Percentiles rank a stretch among this genome's conserved stretches.
Evolutionary conservation across 2,113 vertebrate genomes (phyloP).

Genomic region (Pituophis catenifer): DNA sequence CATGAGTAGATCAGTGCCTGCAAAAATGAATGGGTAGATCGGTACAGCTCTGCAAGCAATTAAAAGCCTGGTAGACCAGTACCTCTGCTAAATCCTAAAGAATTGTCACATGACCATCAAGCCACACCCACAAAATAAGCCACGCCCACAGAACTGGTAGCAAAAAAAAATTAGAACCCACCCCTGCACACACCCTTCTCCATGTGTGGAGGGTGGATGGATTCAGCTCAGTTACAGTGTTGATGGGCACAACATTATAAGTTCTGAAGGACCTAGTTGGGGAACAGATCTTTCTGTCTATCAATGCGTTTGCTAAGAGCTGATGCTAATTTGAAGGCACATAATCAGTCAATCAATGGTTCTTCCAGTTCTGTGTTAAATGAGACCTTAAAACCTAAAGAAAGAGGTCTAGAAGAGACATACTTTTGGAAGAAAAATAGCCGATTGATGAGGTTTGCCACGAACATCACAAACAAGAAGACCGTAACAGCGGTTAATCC

Average conservation of each 20-base stretch:
- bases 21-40: too few species aligned
- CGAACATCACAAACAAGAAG: conserved; percentile 74
- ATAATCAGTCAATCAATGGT: background rate
- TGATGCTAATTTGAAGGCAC: background rate
- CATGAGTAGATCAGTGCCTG: too few species aligned
- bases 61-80: too few species aligned
- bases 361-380: background rate
- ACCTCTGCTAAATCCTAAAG: too few species aligned
- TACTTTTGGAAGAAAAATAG: conserved; percentile 58
- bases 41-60: too few species aligned
- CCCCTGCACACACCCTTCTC: background rate
- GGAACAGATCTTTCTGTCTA: background rate
- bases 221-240: background rate
- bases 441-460: conserved; percentile 57
- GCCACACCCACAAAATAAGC: too few species aligned
- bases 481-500: conserved; percentile 69
- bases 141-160: too few species aligned
- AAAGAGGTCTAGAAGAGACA: background rate
- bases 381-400: background rate
- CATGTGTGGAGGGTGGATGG: background rate
- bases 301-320: background rate
- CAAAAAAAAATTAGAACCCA: too few species aligned
- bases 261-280: background rate
- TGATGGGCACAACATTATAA: background rate
- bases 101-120: too few species aligned